phyloP scores from a whole-genome alignment of 2,888 invertebrate genomes.

The Polyommatus iphigenia region DNA sequence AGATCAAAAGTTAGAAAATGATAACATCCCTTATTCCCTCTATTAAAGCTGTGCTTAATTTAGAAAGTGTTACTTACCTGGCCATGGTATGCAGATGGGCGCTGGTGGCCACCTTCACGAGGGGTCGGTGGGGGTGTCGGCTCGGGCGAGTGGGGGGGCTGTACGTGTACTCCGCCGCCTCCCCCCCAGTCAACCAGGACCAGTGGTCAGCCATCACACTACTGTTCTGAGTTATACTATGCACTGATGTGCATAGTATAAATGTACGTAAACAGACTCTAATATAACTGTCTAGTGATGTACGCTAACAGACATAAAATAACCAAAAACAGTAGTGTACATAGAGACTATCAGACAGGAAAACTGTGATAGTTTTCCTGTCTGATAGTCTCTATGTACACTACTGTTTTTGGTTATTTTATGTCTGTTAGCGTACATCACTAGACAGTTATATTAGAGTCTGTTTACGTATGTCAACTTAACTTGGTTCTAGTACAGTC shows the following conservation, averaged over 20 bases:
- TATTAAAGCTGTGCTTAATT: too few relatives aligned
- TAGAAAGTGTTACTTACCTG: conserved; percentile 53
- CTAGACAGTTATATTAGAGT: too few relatives aligned
- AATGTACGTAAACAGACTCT: too few relatives aligned
- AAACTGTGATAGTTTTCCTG: too few relatives aligned
- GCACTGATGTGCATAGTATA: too few relatives aligned
- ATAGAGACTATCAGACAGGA: too few relatives aligned
- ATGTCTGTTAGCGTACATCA: not conserved
- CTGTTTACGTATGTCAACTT: not conserved
- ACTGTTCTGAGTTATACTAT: not conserved
- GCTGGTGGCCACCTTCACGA: conserved; percentile 72
- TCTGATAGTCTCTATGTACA: not conserved
- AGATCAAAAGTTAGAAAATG: too few relatives aligned
- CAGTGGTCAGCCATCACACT: conserved; percentile 67
- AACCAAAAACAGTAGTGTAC: conserved; percentile 13
- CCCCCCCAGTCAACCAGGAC: conserved; percentile 69
- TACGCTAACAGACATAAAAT: not conserved
- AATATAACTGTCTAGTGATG: too few relatives aligned
- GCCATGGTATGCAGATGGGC: conserved; percentile 70
- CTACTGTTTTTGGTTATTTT: not conserved
- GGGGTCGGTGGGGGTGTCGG: conserved; percentile 69
- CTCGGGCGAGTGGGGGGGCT: conserved; percentile 71
- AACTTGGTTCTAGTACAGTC: too few relatives aligned
- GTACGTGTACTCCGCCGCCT: conserved; percentile 69
- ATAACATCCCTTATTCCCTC: too few relatives aligned